Evolutionary conservation across 2,113 vertebrate genomes (phyloP), one percentile per base, ranked within the genome.

Genomic region (Oenanthe oenanthe): DNA sequence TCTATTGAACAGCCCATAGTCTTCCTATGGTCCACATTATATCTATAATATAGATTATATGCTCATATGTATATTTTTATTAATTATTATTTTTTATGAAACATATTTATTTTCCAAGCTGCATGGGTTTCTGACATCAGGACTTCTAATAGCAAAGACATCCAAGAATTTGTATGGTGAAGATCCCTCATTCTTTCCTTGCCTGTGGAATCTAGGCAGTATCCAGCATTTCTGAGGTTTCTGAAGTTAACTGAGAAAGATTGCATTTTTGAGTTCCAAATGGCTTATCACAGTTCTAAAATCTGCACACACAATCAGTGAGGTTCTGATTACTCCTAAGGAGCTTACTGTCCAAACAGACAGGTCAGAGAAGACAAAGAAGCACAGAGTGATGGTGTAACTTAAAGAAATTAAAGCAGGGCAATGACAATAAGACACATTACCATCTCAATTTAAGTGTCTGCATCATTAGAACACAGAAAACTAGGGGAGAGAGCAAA

Each of bases 241-340:
- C 32, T 75, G 32, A 87, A 71, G 32, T 26, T 51, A n/a, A 51
- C 7, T 14, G 56, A 85, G 24, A 73, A 62, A 38, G 48, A 63
- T 1, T 8, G 36, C 13, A 14, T 4, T 25, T 45, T 73, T 31
- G 29, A 73, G 14, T 38, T 68, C 66, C 12, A 79, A 51, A 32
- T 43, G 3, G 34, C 32, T 62, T 84, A 51, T 26, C 38, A 71
- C 26, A 61, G 45, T 32, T 60, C 57, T 56, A 43, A 87, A 78
- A 4, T 16, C 6, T 34, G 2, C 10, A 56, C 2, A 14, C 34
- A 42, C 2, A 0, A 26, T 38, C 65, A 45, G 29, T 14, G 47
- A 87, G 12, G 38, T 71, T 50, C 38, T 26, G 17, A 19, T 58
- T 70, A 42, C 9, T 70, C 7, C 34, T 13, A 51, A 4, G 43